phyloP scores from a whole-genome alignment of 2,888 invertebrate species.

The Dione vanillae region DNA sequence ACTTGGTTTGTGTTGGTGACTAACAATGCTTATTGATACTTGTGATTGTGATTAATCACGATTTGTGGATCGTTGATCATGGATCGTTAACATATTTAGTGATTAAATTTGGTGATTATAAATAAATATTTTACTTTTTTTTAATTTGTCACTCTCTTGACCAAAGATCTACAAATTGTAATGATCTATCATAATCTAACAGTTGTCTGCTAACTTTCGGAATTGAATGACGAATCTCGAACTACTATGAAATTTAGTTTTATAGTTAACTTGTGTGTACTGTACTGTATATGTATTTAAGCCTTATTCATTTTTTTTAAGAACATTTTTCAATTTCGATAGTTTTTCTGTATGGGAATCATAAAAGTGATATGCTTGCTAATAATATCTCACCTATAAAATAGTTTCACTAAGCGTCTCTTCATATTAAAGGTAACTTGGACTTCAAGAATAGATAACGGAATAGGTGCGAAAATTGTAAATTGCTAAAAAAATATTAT shows the following conservation, averaged over 20 bases:
- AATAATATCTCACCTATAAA: conserved; percentile 72
- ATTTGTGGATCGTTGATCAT: conserved; percentile 20
- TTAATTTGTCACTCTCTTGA: not conserved
- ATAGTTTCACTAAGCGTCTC: conserved; percentile 54
- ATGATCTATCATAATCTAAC: conserved; percentile 5
- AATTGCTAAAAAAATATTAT: conserved; percentile 67
- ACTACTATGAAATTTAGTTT: not conserved
- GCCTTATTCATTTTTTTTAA: not conserved
- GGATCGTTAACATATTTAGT: not conserved
- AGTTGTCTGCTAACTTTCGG: conserved; percentile 25
- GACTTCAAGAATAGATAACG: conserved; percentile 84
- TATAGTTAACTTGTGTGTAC: not conserved
- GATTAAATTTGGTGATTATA: too few species aligned
- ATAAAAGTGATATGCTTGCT: conserved; percentile 62
- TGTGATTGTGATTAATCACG: not conserved
- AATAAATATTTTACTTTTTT: not conserved
- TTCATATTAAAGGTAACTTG: conserved; percentile 66
- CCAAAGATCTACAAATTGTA: conserved; percentile 6
- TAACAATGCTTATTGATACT: conserved; percentile 6
- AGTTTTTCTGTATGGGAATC: conserved; percentile 31
- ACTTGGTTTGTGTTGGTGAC: conserved; percentile 32
- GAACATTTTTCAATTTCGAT: conserved; percentile 38
- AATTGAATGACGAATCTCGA: conserved; percentile 21
- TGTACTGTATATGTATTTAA: not conserved
- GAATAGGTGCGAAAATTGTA: conserved; percentile 78